Evolutionary conservation across 2,888 invertebrate species (phyloP).

Genomic region (Parascotia fuliginaria): DNA sequence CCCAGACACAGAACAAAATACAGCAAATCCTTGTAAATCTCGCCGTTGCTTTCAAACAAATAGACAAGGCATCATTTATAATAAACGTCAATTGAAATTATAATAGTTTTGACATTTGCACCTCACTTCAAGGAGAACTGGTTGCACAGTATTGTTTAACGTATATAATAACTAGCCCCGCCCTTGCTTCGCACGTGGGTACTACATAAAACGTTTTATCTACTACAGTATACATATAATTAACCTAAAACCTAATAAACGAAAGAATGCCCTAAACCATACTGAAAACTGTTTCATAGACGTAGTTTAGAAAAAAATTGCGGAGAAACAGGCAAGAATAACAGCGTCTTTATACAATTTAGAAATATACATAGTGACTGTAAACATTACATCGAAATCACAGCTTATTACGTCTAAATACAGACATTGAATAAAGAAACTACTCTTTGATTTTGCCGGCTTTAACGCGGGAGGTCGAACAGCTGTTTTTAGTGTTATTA

Average conservation of each 20-base stretch:
- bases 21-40: no score
- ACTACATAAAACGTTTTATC: slow-evolving; percentile 11
- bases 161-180: no score
- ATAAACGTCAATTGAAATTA: slow-evolving; percentile 15
- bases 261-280: no score
- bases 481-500: slow-evolving; percentile 16
- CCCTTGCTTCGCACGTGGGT: slow-evolving; percentile 21
- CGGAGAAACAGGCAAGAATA: no score
- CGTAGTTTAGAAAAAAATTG: no score
- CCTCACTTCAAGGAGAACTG: slow-evolving; percentile 45
- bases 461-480: slow-evolving; percentile 7
- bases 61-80: slow-evolving; percentile 16
- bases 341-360: no score
- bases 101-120: slow-evolving; percentile 44
- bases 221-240: no score
- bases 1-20: no score
- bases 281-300: no score
- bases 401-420: slow-evolving; percentile 6
- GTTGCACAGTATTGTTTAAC: slow-evolving; percentile 26
- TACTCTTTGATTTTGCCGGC: neutral
- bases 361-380: no score
- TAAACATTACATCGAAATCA: neutral
- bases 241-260: no score
- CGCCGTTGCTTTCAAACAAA: slow-evolving; percentile 4
- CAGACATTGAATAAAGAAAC: neutral